These are phyloP conservation scores for Ptilonorhynchus violaceus DNA, from an alignment of 2,113 vertebrate species.

Conservation along the genomic window DNA sequence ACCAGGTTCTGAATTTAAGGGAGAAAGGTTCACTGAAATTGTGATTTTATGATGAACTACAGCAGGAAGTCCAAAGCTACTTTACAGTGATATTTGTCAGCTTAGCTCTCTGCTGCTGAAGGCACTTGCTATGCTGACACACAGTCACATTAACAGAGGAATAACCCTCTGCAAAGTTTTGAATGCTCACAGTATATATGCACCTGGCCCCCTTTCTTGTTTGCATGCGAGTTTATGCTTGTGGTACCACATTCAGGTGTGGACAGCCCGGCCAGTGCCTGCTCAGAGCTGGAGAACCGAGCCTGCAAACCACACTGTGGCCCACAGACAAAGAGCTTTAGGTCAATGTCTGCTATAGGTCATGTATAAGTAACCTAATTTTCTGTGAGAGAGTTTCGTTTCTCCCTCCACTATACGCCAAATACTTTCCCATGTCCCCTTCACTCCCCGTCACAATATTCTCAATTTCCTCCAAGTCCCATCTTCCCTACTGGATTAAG, in stretches of 20 bases:
- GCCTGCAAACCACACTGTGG: background rate
- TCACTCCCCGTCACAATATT: background rate
- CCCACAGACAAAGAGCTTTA: background rate
- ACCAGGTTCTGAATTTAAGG: background rate
- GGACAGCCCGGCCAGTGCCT: accelerated
- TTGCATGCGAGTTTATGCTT: too few species aligned
- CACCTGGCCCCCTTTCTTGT: background rate
- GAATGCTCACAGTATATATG: accelerated
- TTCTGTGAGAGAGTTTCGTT: background rate
- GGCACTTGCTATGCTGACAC: background rate
- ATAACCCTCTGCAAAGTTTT: background rate
- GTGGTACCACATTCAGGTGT: too few species aligned
- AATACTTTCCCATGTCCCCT: background rate
- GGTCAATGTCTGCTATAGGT: background rate
- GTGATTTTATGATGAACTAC: background rate
- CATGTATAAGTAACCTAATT: background rate
- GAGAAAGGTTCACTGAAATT: accelerated
- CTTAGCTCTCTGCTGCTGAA: background rate
- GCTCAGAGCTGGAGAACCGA: background rate
- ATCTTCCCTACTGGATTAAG: background rate
- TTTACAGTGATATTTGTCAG: background rate
- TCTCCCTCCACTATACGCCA: accelerated
- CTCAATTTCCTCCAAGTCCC: background rate
- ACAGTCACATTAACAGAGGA: background rate
- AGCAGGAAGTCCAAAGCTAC: background rate